Base-by-base conservation (phyloP, 2,113 vertebrate genomes). In the Rattus rattus region DNA sequence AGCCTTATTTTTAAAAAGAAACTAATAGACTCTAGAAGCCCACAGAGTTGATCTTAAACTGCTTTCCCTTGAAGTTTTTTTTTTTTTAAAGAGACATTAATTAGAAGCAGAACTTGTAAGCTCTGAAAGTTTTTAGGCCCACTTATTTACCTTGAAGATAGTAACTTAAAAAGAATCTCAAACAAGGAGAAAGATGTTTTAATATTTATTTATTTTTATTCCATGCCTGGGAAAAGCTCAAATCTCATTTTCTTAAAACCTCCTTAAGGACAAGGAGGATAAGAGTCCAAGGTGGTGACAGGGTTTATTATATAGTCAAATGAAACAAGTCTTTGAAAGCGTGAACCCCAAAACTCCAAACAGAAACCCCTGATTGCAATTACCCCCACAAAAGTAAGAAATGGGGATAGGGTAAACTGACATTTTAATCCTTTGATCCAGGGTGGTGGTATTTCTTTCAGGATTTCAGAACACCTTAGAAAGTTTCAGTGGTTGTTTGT, bases 81-180 rank as follows among this genome's bases (percentile, higher is more conserved):
- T 85, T 43, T 85, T 39, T 43, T 77, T 16, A 17, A 70, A 54
- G 24, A 69, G 16, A 36, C 20, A 92, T 94, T 87, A 95, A 97
- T 92, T 94, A 76, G 90, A 96, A 95, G 90, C 56, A 75, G 96
- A 94, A 85, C 95, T 91, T 56, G 36, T 92, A 33, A 91, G 81
- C 33, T 95, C 84, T 80, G 89, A 97, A 98, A 98, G 97, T 98
- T 98, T 97, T 92, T 91, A 93, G 80, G 92, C 2, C 2, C 28
- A 36, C 22, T 73, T 63, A 36, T 94, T 94, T 95, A 93, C 61
- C 54, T 97, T 76, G 84, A 96, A 96, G 94, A 96, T 22, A 61
- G 85, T 70, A 54, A n/a, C 89, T 97, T 93, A 47, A 87, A 93
- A 94, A 81, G 17, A 95, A 49, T 80, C 43, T 77, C 52, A 84